These are phyloP conservation scores for Caenorhabditis sp. DNA, from an alignment of 2,888 invertebrate genomes.

Conservation along the genomic window DNA sequence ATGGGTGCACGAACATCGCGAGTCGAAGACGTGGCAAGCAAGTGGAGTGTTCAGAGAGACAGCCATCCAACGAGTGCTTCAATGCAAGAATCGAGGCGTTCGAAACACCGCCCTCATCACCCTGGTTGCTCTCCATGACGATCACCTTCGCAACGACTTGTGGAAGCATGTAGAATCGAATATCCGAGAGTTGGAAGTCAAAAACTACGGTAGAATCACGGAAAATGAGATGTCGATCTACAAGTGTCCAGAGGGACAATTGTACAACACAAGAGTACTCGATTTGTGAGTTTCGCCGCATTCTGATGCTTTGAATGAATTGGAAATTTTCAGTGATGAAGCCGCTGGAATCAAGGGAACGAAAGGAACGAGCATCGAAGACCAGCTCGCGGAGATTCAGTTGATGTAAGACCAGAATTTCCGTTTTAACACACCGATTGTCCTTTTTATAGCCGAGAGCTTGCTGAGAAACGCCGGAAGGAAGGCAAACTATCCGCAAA, in stretches of 20 bases:
- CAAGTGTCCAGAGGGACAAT: conserved; percentile 91
- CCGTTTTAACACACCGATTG: neutral
- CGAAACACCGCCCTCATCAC: conserved; percentile 97
- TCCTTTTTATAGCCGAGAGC: conserved; percentile 85
- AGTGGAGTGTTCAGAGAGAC: conserved; percentile 66
- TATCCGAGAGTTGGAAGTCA: conserved; percentile 59
- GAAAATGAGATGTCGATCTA: conserved; percentile 89
- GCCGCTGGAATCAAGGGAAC: conserved; percentile 86
- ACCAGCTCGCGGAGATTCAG: conserved; percentile 95
- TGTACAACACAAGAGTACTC: conserved; percentile 92
- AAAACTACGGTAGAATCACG: conserved; percentile 58
- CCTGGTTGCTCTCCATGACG: conserved; percentile 89
- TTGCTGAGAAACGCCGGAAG: conserved; percentile 89
- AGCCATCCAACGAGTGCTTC: conserved; percentile 65
- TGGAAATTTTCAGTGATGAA: conserved; percentile 71
- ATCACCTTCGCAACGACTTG: conserved; percentile 84
- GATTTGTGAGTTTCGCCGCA: conserved; percentile 85
- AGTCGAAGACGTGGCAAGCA: conserved; percentile 66
- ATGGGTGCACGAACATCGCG: conserved; percentile 71
- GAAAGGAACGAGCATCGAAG: conserved; percentile 95
- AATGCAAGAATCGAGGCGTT: conserved; percentile 62
- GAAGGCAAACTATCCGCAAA: conserved; percentile 88
- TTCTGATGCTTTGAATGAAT: neutral
- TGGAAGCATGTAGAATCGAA: conserved; percentile 72
- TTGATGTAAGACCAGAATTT: conserved; percentile 84